Base-by-base conservation (phyloP, 2,113 vertebrate species). In the Strix aluco region DNA sequence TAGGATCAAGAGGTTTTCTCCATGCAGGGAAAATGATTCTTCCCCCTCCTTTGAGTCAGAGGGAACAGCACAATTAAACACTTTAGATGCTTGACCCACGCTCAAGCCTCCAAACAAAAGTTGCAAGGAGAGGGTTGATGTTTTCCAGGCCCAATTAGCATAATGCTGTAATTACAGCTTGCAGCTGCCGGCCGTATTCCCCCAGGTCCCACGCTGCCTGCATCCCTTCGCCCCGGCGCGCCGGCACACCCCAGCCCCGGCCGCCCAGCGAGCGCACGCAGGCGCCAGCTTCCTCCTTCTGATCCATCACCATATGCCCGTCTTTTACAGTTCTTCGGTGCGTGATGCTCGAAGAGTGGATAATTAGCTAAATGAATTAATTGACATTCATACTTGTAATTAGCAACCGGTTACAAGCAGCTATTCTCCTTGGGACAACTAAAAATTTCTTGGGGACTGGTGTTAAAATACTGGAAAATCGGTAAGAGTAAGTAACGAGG, bases 281-380 rank as follows among this genome's bases (percentile, higher is more conserved):
- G 23, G 54, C 46, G 7, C 71, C 89, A 20, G 91, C 85, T 87
- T 59, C 86, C 58, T 92, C 86, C 92, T 93, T 6, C 95, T 65
- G 30, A 82, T 88, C 94, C 89, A 77, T 81, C 94, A 57, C 98
- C 98, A 97, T 97, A 98, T 97, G 98, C 98, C 97, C 84, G 46
- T 96, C 97, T 98, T 97, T 97, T 97, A 97, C 97, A 97, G 98
- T 96, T 98, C 98, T 98, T 98, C 83, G 95, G 97, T 97, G 97
- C 97, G 26, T 98, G 98, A 96, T 98, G 98, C 97, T 98, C 97
- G 97, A 91, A 47, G 94, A 98, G 98, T 97, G 98, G 97, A 92
- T 98, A 98, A 98, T 98, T 98, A 98, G 97, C 98, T 98, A 98
- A 98, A 97, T 96, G 98, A 98, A 98, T 98, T 98, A 98, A 98